These are phyloP conservation scores for Melanargia galathea DNA, from an alignment of 2,888 invertebrate genomes.

Conservation along the genomic window DNA sequence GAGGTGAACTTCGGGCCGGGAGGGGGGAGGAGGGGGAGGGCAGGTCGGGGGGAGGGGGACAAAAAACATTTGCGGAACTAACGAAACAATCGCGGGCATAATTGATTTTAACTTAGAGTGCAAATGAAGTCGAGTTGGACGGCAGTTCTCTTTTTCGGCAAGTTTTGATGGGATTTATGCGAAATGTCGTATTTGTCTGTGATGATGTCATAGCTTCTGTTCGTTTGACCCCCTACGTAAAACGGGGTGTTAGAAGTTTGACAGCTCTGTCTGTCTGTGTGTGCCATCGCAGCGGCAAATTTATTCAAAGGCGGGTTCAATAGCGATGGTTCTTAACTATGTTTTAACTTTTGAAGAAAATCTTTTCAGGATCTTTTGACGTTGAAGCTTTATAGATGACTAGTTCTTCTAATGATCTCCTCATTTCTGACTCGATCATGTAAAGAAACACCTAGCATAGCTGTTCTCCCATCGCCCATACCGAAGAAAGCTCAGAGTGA, in stretches of 20 bases:
- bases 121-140: constrained; percentile 62
- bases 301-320: no score
- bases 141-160: constrained; percentile 26
- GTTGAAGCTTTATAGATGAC: no score
- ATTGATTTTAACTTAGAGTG: constrained; percentile 79
- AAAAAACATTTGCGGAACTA: constrained; percentile 76
- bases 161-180: constrained; percentile 6
- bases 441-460: no score
- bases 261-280: no score
- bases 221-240: background rate
- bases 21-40: constrained; percentile 40
- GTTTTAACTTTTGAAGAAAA: no score
- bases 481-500: no score
- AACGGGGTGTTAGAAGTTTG: background rate
- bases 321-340: no score
- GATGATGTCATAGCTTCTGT: background rate
- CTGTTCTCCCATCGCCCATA: no score
- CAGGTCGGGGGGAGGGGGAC: constrained; percentile 45
- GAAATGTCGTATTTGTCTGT: background rate
- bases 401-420: no score
- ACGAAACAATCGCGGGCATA: constrained; percentile 80
- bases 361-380: no score
- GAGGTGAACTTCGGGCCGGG: constrained; percentile 42
- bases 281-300: no score
- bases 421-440: no score